These are phyloP conservation scores for Myotis lucifugus DNA, from an alignment of 2,113 vertebrate genomes.

Conservation along the genomic window DNA sequence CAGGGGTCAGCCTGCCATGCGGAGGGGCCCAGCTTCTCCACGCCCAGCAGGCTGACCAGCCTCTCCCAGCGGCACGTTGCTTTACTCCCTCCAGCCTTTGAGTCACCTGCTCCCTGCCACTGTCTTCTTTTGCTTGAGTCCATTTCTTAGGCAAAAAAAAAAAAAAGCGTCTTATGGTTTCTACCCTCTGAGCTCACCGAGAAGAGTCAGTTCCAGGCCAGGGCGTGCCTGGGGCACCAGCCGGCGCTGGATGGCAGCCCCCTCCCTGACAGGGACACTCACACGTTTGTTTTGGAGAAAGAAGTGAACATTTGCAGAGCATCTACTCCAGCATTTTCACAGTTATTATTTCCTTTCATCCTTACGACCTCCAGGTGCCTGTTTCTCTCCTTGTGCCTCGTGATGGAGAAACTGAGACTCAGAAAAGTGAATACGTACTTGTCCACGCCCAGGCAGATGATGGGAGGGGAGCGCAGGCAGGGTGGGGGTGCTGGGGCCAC, in stretches of 20 bases:
- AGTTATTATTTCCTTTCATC: too few relatives aligned
- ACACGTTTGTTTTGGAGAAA: neutral
- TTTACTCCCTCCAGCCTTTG: neutral
- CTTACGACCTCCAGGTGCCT: accelerated
- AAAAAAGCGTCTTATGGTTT: neutral
- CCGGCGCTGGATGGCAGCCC: accelerated
- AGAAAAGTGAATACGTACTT: accelerated
- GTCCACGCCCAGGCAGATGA: accelerated
- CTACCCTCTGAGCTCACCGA: neutral
- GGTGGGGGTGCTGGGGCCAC: too few relatives aligned
- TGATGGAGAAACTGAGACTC: neutral
- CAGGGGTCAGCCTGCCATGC: accelerated
- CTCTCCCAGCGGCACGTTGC: accelerated
- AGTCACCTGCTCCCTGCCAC: neutral
- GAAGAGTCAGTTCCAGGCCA: neutral
- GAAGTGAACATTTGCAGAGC: neutral
- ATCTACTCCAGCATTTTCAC: neutral
- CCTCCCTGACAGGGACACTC: too few relatives aligned
- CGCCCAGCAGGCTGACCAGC: neutral
- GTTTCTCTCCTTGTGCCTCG: neutral
- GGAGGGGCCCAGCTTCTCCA: neutral
- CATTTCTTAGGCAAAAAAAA: neutral
- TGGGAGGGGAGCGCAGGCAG: accelerated
- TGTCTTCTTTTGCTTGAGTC: neutral
- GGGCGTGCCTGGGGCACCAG: neutral